Conservation (phyloP, 64 coral and sea anemone species). For the Porites australiensis region DNA sequence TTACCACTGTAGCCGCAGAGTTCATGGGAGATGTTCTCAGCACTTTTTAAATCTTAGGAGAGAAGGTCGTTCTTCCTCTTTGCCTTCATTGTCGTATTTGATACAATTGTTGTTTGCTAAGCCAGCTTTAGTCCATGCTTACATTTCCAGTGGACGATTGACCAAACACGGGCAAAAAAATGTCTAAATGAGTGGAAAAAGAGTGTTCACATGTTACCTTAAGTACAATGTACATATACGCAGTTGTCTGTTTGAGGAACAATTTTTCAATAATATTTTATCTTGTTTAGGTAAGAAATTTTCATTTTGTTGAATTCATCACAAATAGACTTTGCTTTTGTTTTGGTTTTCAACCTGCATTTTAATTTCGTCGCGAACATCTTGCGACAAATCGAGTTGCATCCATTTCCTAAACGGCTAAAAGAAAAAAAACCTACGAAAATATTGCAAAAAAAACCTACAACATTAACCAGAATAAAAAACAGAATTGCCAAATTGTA, state of each 20-base stretch:
- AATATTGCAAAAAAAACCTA: background rate
- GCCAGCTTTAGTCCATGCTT: background rate
- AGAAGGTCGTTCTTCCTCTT: constrained; percentile 22
- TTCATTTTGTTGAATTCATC: constrained; percentile 38
- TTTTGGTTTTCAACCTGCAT: constrained; percentile 2
- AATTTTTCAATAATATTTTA: background rate
- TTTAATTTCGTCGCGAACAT: constrained; percentile 26
- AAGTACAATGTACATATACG: background rate
- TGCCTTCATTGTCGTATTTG: background rate
- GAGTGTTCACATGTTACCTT: background rate
- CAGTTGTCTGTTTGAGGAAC: background rate
- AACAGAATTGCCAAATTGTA: constrained; percentile 12
- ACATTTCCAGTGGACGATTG: constrained; percentile 31
- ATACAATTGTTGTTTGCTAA: background rate
- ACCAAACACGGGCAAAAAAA: background rate
- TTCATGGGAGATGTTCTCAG: constrained; percentile 18
- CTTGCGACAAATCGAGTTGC: background rate
- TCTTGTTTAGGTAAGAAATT: constrained; percentile 1
- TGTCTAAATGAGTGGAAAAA: background rate
- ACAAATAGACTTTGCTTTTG: constrained; percentile 8
- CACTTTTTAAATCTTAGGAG: background rate
- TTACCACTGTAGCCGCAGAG: constrained; percentile 41
- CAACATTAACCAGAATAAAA: background rate
- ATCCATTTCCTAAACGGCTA: background rate
- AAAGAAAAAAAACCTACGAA: background rate